These are phyloP conservation scores for Ivindomyrus marchei DNA, from an alignment of 2,113 vertebrate species.

Conservation along the genomic window DNA sequence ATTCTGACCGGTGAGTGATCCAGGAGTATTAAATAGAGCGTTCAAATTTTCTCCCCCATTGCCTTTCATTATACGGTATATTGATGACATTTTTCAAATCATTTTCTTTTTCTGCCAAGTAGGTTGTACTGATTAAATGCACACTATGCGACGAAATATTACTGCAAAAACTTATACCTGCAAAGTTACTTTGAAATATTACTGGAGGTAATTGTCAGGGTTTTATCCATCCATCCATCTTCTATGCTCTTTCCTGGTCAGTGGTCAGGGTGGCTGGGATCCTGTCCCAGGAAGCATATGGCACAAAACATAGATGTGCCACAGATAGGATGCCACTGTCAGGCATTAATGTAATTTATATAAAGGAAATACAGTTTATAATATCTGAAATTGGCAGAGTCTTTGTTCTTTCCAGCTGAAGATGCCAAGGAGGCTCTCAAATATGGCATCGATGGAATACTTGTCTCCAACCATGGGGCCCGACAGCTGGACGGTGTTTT, in stretches of 20 bases:
- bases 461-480: constrained; percentile 94
- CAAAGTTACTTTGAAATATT: not conserved
- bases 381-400: not conserved
- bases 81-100: not conserved
- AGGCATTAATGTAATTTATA: not conserved
- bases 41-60: not conserved
- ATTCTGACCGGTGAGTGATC: constrained; percentile 69
- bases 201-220: not conserved
- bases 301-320: not conserved
- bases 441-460: constrained; percentile 76
- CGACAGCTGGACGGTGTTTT: constrained; percentile 71
- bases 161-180: not conserved
- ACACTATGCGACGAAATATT: not conserved
- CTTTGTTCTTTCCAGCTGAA: constrained; percentile 57
- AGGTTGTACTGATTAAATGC: not conserved
- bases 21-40: not conserved
- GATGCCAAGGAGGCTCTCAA: constrained; percentile 77
- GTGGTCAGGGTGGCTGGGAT: not conserved
- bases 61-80: not conserved
- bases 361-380: not conserved
- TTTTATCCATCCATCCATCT: not conserved
- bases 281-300: not conserved
- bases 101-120: not conserved
- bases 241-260: not conserved
- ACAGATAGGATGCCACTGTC: not conserved